Conservation (phyloP, 53 echinoderm and acorn worm species). For the Holothuria scabra region DNA sequence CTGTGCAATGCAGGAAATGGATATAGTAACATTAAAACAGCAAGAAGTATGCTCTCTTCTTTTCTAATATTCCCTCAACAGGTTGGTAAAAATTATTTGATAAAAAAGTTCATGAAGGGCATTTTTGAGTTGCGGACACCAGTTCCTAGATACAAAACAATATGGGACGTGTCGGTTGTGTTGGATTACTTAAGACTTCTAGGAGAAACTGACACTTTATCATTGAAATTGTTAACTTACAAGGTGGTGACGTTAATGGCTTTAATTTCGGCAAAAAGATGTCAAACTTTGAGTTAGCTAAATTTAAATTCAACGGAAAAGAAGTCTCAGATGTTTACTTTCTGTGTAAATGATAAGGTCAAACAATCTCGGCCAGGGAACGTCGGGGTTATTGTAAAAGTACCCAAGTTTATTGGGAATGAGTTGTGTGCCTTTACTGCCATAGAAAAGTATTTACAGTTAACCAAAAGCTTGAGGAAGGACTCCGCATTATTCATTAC, state of each 20-base stretch:
- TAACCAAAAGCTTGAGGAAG: neutral
- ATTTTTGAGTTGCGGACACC: conserved; percentile 10
- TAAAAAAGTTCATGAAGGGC: neutral
- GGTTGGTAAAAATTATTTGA: neutral
- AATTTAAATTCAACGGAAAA: neutral
- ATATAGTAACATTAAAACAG: neutral
- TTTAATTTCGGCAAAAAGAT: neutral
- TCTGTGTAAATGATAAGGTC: too few relatives aligned
- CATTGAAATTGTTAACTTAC: neutral
- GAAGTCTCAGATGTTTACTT: neutral
- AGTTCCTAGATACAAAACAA: conserved; percentile 1
- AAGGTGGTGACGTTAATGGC: too few relatives aligned
- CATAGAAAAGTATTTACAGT: neutral
- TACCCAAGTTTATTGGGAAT: neutral
- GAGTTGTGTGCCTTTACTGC: conserved; percentile 5
- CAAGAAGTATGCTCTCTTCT: neutral
- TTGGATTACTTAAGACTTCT: too few relatives aligned
- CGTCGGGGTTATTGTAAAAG: too few relatives aligned
- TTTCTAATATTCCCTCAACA: neutral
- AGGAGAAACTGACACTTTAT: too few relatives aligned
- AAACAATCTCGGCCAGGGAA: too few relatives aligned
- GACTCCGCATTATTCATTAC: neutral
- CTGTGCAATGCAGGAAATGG: conserved; percentile 2
- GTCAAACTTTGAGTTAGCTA: conserved; percentile 2
- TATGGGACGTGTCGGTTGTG: too few relatives aligned